Base-by-base conservation (phyloP, 2,888 invertebrate species). In the Hydroisotoma schaefferi region DNA sequence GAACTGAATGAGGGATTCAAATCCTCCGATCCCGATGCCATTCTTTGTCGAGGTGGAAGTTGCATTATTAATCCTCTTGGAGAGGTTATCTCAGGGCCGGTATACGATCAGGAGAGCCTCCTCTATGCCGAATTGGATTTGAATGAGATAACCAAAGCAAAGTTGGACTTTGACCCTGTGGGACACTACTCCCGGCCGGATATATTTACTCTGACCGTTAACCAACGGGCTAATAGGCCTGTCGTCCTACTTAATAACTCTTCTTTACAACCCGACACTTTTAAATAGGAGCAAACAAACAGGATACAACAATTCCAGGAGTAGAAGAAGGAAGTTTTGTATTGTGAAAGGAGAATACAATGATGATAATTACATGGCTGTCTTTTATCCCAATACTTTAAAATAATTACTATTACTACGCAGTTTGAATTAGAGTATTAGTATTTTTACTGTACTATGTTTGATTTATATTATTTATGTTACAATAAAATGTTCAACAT, bases 151-250 rank as follows among this genome's bases (percentile, higher is more conserved):
- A 59, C 57, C 22, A 49, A 58, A 27, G 62, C 55, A 29, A 67
- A 65, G 43, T 51, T 67, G 33, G 67, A 67, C 43, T 67, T 65
- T 53, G 67, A 65, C 38, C 60, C 44, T 4, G 65, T 63, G 6
- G 67, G 65, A 23, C 67, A 67, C 46, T 67, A 67, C 28, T 48
- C 61, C 1, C 28, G 65, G 26, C 65, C 64, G 29, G 64, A 65
- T 61, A 61, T 67, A 8, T 65, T 67, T 28, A 53, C 40, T 8
- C 33, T 67, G 28, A 27, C 22, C 29, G 64, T 67, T 1, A 62
- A 67, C 37, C 65, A 65, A n/a, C 55, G 37, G 6, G 18, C 48
- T 29, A 59, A 28, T 22, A 10, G 20, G 18, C 1, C 57, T 6
- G 55, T 61, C 12, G 52, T 55, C 1, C 29, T 46, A n/a, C 18